Base-by-base conservation (phyloP, 2,113 vertebrate genomes). In the Callopanchax toddi region DNA sequence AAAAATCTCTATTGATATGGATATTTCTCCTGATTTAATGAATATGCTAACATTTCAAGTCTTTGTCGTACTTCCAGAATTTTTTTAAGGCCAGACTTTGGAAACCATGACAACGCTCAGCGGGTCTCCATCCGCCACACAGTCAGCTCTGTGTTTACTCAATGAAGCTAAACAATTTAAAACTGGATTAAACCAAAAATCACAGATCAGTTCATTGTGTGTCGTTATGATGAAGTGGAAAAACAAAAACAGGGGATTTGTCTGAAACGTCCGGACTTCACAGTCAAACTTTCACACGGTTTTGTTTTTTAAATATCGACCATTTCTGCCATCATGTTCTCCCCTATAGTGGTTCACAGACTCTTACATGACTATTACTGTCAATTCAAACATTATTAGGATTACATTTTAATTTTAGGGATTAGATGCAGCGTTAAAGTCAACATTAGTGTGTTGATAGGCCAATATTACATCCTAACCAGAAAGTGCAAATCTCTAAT, bases 81-180 rank as follows among this genome's bases (percentile, higher is more conserved):
- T 84, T 84, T 84, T 69, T 83, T 46, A 83, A 81, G 67, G 60
- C 37, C 2, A 76, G 76, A 76, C 85, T 80, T 81, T 76, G 67
- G 80, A 80, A 91, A 83, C 86, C 86, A 89, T 86, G 83, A 83
- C 80, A 87, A 90, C 84, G 49, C 75, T 56, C 69, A 56, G 73
- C 58, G 74, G 75, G 74, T 68, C 68, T 76, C 72, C 78, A 81
- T 49, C 43, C 3, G 45, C 72, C 71, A 72, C 81, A 83, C 49
- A 4, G 44, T 53, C 48, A 69, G 64, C 53, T 78, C 52, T 83
- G 74, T 82, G 79, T 40, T 81, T 66, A 59, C 67, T 74, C 60
- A 66, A 74, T 82, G 71, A 81, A 75, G 51, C 74, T 60, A 56
- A 79, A 78, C 76, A 52, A 74, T 60, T 55, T 60, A 48, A 77